A percentile compares a stretch with the other conserved stretches of the same genome.
Evolutionary conservation across 2,888 invertebrate species (phyloP).

Genomic region (Acanthococcus lagerstroemiae): DNA sequence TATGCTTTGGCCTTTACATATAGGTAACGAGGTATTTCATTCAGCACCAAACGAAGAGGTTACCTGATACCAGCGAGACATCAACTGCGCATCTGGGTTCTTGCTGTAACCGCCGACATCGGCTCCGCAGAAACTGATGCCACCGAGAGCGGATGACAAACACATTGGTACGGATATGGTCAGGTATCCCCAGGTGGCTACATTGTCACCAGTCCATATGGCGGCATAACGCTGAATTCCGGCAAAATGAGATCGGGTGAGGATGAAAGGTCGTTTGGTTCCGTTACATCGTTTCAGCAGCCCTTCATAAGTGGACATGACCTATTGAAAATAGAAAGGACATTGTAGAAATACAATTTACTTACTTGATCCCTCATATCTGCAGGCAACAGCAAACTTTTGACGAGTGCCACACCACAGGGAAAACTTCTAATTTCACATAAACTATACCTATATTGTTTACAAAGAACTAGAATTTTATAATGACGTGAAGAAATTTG

Average conservation of each 20-base stretch:
- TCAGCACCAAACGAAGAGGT: background rate
- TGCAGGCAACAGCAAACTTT: too few relatives aligned
- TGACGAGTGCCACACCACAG: too few relatives aligned
- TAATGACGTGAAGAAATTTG: too few relatives aligned
- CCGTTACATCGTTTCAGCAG: slow-evolving; percentile 48
- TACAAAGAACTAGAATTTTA: too few relatives aligned
- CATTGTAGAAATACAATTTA: background rate
- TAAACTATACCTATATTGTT: too few relatives aligned
- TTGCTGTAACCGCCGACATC: slow-evolving; percentile 98
- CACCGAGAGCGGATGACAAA: slow-evolving; percentile 70
- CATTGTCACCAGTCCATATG: slow-evolving; percentile 98
- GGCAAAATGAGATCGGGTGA: slow-evolving; percentile 81
- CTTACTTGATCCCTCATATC: background rate
- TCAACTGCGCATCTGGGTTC: slow-evolving; percentile 82
- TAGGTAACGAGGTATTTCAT: background rate
- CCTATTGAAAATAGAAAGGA: slow-evolving; percentile 35
- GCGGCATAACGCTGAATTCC: slow-evolving; percentile 85
- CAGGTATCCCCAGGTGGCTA: slow-evolving; percentile 88
- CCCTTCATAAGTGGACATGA: slow-evolving; percentile 54
- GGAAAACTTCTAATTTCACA: too few relatives aligned
- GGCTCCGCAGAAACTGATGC: slow-evolving; percentile 86
- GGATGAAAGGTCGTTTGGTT: slow-evolving; percentile 76
- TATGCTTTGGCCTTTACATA: background rate
- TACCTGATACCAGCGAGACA: slow-evolving; percentile 87
- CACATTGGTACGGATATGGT: slow-evolving; percentile 85